A percentile compares a stretch with the other conserved stretches of the same genome.
Conservation (phyloP, 2,797 vertebrate genomes). For the Chloroceryle inda region DNA sequence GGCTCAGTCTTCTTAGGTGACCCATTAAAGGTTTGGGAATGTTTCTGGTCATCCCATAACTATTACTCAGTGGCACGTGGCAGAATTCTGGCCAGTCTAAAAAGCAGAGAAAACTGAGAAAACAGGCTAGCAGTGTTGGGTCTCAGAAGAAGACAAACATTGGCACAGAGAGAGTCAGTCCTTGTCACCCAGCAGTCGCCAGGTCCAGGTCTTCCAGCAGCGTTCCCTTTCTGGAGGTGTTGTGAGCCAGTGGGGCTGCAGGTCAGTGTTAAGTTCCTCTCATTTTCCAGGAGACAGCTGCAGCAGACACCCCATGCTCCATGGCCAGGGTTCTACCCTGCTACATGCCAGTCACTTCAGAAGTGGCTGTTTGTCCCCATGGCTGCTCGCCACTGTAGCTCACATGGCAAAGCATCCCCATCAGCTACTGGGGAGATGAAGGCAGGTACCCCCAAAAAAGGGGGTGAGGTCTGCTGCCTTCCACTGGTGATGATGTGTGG, state of each 20-base stretch:
- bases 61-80: not conserved
- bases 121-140: rapidly evolving
- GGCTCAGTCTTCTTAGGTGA: not conserved
- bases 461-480: not conserved
- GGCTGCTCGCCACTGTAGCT: not conserved
- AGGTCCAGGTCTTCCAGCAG: not conserved
- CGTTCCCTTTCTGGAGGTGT: not conserved
- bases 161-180: not conserved
- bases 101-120: not conserved
- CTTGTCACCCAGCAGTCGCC: not conserved
- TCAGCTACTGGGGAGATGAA: not conserved
- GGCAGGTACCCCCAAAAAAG: not conserved
- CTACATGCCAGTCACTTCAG: rapidly evolving
- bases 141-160: not conserved
- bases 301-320: not conserved
- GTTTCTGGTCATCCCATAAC: not conserved
- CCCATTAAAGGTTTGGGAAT: not conserved
- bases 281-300: not conserved
- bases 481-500: rapidly evolving
- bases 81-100: not conserved
- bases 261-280: not conserved
- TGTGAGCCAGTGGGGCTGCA: not conserved
- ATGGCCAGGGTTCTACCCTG: rapidly evolving
- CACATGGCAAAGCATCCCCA: rapidly evolving
- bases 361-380: rapidly evolving